phyloP scores from a whole-genome alignment of 2,113 vertebrate species.

The Acanthisitta chloris region DNA sequence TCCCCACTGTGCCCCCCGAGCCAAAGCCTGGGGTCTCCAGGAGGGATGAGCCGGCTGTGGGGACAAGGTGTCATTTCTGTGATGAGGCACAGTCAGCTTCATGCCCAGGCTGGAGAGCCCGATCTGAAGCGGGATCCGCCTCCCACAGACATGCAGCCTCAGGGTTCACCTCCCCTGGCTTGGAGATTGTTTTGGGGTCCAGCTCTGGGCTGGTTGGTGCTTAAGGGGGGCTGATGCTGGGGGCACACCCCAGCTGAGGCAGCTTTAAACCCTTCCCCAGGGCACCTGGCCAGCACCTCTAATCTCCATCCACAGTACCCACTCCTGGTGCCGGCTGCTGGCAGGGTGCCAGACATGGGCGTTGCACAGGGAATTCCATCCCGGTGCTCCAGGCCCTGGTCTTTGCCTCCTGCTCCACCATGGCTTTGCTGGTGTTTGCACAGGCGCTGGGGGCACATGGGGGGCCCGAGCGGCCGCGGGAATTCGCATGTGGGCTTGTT shows the following conservation, averaged over 20 bases:
- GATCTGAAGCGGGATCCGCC: not conserved
- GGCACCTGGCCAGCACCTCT: not conserved
- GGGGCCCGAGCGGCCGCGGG: not conserved
- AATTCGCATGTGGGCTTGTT: slow-evolving; percentile 16
- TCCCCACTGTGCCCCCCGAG: not conserved
- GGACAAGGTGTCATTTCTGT: not conserved
- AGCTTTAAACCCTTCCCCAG: not conserved
- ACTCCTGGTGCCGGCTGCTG: not conserved
- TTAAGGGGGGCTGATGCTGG: not conserved
- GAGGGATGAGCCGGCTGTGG: too few relatives aligned
- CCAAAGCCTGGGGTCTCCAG: not conserved
- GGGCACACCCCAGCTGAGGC: not conserved
- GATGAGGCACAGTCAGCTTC: not conserved
- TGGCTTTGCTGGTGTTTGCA: not conserved
- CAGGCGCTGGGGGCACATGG: not conserved
- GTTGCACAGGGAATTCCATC: not conserved
- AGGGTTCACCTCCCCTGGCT: not conserved
- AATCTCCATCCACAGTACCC: too few relatives aligned
- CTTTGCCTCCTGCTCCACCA: rapidly evolving
- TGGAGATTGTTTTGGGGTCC: not conserved
- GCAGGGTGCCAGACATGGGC: not conserved
- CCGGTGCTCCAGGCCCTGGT: rapidly evolving
- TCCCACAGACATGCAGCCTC: not conserved
- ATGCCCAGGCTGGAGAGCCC: not conserved
- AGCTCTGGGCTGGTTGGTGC: not conserved